Evolutionary conservation across 2,113 vertebrate species (phyloP).

Genomic region (Eleginops maclovinus): DNA sequence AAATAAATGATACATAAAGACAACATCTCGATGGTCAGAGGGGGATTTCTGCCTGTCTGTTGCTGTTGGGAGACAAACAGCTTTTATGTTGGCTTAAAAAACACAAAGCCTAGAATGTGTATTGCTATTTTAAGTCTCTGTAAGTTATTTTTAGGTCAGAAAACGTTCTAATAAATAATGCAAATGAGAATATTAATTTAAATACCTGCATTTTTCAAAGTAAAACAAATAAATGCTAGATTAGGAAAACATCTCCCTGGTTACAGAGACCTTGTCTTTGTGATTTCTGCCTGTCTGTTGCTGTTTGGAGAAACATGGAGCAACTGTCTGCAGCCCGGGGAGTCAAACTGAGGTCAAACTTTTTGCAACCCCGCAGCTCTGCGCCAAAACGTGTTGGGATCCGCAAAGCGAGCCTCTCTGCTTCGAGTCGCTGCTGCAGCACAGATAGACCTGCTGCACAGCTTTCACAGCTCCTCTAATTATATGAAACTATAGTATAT

Average conservation of each 20-base stretch:
- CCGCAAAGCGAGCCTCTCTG: constrained; percentile 61
- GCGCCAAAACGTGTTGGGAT: constrained; percentile 73
- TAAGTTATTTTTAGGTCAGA: not conserved
- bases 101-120: not conserved
- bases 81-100: constrained; percentile 7
- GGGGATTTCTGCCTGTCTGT: too few relatives aligned
- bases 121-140: not conserved
- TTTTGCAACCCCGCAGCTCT: constrained; percentile 74
- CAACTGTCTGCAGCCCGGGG: constrained; percentile 70
- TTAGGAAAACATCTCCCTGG: not conserved
- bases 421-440: constrained; percentile 53
- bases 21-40: not conserved
- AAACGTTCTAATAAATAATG: too few relatives aligned
- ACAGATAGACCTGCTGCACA: constrained; percentile 33
- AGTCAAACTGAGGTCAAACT: constrained; percentile 88
- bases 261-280: constrained; percentile 9
- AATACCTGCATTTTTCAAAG: not conserved
- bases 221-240: not conserved
- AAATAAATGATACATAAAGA: not conserved
- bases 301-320: constrained; percentile 54
- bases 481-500: constrained; percentile 44
- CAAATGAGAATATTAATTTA: not conserved
- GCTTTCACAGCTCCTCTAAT: constrained; percentile 66
- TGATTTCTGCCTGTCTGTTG: constrained; percentile 3
- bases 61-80: constrained; percentile 15